A percentile compares a stretch with the other conserved stretches of the same genome.
Evolutionary conservation across 2,797 vertebrate species (phyloP).

Genomic region (Eulemur coronatus): DNA sequence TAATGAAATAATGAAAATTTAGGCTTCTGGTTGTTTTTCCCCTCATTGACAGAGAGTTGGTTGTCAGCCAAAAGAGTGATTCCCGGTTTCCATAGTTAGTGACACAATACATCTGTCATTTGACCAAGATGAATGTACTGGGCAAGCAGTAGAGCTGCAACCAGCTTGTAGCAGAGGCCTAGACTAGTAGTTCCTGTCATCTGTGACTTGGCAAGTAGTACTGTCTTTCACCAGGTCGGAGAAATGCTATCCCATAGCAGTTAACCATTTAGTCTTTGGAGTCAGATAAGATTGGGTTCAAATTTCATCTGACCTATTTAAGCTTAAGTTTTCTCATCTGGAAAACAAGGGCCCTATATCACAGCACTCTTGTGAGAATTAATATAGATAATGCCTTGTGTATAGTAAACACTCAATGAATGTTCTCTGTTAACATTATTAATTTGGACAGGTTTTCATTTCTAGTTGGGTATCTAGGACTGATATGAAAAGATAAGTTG

Average conservation of each 20-base stretch:
- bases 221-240: background rate
- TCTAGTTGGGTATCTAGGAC: background rate
- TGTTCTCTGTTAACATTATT: background rate
- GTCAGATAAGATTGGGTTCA: background rate
- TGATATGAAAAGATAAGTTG: background rate
- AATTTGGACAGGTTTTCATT: background rate
- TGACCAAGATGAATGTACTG: constrained; percentile 61
- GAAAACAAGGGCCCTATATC: background rate
- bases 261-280: background rate
- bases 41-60: constrained; percentile 55
- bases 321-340: background rate
- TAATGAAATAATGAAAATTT: constrained; percentile 71
- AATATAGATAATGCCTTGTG: background rate
- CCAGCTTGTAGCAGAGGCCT: constrained; percentile 14
- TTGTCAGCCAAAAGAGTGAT: constrained; percentile 40
- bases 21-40: constrained; percentile 60
- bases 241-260: background rate
- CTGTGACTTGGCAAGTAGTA: constrained; percentile 1
- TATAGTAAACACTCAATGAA: background rate
- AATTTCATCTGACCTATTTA: background rate
- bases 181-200: constrained; percentile 15
- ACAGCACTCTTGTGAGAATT: background rate
- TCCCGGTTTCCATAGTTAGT: constrained; percentile 52
- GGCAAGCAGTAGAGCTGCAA: background rate
- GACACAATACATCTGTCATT: constrained; percentile 68